These are phyloP conservation scores for Aspidoscelis tigris DNA, from an alignment of 2,113 vertebrate species.

Conservation along the genomic window DNA sequence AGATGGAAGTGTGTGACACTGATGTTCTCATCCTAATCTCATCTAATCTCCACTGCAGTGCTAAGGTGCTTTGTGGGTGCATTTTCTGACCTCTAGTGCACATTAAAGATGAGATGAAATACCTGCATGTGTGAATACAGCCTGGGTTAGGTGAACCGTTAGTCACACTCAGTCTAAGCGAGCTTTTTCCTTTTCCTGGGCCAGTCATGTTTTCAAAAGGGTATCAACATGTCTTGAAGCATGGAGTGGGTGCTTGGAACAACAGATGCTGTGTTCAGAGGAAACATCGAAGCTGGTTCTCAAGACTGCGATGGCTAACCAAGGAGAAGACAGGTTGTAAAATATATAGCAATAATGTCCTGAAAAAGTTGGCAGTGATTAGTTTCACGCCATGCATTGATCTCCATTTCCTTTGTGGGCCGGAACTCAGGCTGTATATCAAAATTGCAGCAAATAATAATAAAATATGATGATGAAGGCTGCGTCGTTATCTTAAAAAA, in stretches of 20 bases:
- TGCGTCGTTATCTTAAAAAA: constrained; percentile 64
- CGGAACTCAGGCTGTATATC: background rate
- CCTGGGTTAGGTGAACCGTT: too few species aligned
- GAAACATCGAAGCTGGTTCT: background rate
- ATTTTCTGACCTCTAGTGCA: too few species aligned
- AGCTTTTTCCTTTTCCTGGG: too few species aligned
- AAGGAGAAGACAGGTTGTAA: background rate
- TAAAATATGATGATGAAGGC: background rate
- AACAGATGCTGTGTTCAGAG: background rate
- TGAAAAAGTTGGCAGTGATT: constrained; percentile 5
- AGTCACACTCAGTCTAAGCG: too few species aligned
- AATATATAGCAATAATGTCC: background rate
- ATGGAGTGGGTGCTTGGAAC: background rate
- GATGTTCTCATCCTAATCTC: too few species aligned
- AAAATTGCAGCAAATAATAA: background rate
- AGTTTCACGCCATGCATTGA: background rate
- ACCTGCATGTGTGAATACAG: too few species aligned
- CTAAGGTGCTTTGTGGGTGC: too few species aligned
- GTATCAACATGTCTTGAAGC: too few species aligned
- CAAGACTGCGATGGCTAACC: background rate
- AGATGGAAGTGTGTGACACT: too few species aligned
- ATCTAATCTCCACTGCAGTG: too few species aligned
- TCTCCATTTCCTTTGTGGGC: background rate
- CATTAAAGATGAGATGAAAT: too few species aligned
- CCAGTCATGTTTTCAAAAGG: too few species aligned